Percentiles rank a stretch among this genome's conserved stretches.
These are phyloP conservation scores for Gobio occitaniae DNA, from an alignment of 2,797 vertebrate genomes.

Conservation along the genomic window DNA sequence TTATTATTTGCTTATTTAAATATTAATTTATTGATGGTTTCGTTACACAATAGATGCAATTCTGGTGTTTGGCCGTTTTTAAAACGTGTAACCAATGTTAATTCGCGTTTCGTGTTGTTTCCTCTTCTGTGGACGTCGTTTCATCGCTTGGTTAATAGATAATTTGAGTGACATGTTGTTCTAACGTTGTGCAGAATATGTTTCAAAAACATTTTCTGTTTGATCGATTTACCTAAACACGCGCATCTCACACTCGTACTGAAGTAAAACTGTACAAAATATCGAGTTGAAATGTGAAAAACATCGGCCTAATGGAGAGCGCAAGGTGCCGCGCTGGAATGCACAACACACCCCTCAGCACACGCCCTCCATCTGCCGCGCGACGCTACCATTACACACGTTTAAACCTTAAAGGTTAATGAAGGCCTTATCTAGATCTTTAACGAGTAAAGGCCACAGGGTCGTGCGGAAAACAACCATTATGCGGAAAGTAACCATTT, in stretches of 20 bases:
- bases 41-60: neutral
- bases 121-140: slow-evolving; percentile 24
- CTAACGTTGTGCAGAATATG: neutral
- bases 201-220: neutral
- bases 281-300: slow-evolving; percentile 26
- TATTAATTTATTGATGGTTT: neutral
- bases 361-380: slow-evolving; percentile 68
- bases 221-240: neutral
- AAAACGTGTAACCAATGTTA: neutral
- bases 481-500: neutral
- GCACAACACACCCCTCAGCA: slow-evolving; percentile 76
- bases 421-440: slow-evolving; percentile 20
- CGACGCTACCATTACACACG: slow-evolving; percentile 50
- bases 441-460: neutral
- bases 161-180: slow-evolving; percentile 1
- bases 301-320: slow-evolving; percentile 57
- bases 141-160: slow-evolving; percentile 21
- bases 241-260: neutral
- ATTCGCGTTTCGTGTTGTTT: neutral
- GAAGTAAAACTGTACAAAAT: neutral
- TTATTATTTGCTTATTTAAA: neutral
- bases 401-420: slow-evolving; percentile 9
- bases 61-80: neutral
- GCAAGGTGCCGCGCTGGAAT: slow-evolving; percentile 78
- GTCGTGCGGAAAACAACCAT: slow-evolving; percentile 4